Evolutionary conservation across 2,888 invertebrate species (phyloP), one percentile per base, ranked within the genome.

Genomic region (Perithous albicinctus): DNA sequence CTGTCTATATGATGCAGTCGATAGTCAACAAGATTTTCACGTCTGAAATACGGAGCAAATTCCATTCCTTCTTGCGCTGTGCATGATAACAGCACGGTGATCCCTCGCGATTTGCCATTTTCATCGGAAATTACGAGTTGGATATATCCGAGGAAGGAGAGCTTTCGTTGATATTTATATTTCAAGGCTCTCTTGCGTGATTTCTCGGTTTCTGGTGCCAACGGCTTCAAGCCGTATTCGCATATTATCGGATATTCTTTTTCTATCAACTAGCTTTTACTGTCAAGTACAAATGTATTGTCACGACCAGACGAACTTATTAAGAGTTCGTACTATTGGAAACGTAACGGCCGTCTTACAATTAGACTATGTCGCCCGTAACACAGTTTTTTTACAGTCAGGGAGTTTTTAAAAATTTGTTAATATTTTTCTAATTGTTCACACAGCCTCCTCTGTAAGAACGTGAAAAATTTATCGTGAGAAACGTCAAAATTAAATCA

Each of bases 161-260:
- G 63, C 15, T 41, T 41, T 38, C 38, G 20, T 63, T 41, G 63
- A 63, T 63, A 23, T 38, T 38, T 63, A 35, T 38, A 12, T 23
- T n/a, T n/a, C n/a, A n/a, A n/a, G 41, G 18, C n/a, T 20, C 23
- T 32, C 32, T 1, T 12, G 5, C 10, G 20, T 4, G 20, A 3
- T 12, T 23, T 32, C 15, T 29, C 12, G 29, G 29, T 56, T 56
- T 2, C 15, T 8, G 26, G 29, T 29, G 59, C 32, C 32, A 32
- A 18, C 20, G 56, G 12, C 41, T 29, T 43, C 51, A 59, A 59
- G 26, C 43, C 20, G n/a, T 41, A 72, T 43, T 59, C 59, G 41
- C n/a, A 38, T 70, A 15, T 41, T 29, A 29, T 72, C 70, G 32
- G 32, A 56, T 59, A 72, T 72, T 72, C 70, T 46, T 29, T 59